These are phyloP conservation scores for Cavia aperea DNA, from an alignment of 2,113 vertebrate genomes.

Conservation along the genomic window DNA sequence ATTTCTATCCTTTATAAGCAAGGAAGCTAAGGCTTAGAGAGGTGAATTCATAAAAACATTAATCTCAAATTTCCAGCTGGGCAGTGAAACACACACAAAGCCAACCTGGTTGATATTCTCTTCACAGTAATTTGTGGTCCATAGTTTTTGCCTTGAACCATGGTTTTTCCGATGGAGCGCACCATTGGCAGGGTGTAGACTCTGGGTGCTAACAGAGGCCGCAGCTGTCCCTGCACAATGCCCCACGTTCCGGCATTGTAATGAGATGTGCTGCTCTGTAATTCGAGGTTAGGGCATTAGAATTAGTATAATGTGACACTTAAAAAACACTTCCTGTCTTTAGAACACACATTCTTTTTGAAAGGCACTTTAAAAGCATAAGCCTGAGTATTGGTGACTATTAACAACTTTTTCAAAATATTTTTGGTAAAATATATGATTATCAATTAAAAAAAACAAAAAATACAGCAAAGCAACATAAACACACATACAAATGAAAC, in stretches of 20 bases:
- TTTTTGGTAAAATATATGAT: slow-evolving; percentile 15
- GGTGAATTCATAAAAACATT: accelerated
- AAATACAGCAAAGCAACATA: slow-evolving; percentile 35
- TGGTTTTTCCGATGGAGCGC: slow-evolving; percentile 87
- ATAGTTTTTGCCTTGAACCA: slow-evolving; percentile 89
- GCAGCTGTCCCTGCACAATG: slow-evolving; percentile 84
- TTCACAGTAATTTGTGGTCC: slow-evolving; percentile 88
- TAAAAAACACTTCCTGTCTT: slow-evolving; percentile 1
- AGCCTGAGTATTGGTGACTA: neutral
- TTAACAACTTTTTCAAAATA: slow-evolving; percentile 10
- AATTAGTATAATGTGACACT: neutral
- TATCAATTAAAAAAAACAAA: slow-evolving; percentile 21
- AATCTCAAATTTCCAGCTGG: neutral
- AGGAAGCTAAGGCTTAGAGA: neutral
- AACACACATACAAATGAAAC: neutral
- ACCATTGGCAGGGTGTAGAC: slow-evolving; percentile 88
- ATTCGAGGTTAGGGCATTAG: slow-evolving; percentile 35
- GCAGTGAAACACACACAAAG: neutral
- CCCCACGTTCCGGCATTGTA: slow-evolving; percentile 87
- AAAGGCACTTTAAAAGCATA: slow-evolving; percentile 27
- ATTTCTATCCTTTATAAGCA: neutral
- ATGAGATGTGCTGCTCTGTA: slow-evolving; percentile 84
- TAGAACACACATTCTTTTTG: slow-evolving; percentile 8
- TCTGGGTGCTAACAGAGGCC: slow-evolving; percentile 81
- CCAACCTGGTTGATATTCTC: slow-evolving; percentile 86